Base-by-base conservation (phyloP, 2,797 vertebrate species). In the Hafferia zeledoni region DNA sequence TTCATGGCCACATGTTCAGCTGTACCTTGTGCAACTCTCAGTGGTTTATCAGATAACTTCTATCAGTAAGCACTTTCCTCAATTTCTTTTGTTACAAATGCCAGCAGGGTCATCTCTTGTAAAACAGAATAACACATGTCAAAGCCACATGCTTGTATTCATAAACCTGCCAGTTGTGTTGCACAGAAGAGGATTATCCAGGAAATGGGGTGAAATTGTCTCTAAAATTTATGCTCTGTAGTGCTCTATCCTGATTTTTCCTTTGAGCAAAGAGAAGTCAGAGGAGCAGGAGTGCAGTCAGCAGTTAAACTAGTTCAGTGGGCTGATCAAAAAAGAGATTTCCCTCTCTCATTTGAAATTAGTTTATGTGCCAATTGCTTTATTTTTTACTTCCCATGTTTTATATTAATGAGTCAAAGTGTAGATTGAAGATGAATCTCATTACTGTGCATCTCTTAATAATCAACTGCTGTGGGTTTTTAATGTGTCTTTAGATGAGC, bases 401-500 rank as follows among this genome's bases (percentile, higher is more conserved):
- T 25, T 83, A 6, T 47, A 22, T 57, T 75, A 69, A 37, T 37
- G 13, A 14, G 5, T 68, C 17, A 63, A 78, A 75, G 18, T 70
- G 9, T 3, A 43, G 68, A 16, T 20, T 46, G 19, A 49, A 19
- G 56, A 25, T 50, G n/a, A n/a, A 25, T 68, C 39, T 83, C 23
- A 5, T 50, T 61, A 41, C 23, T 89, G 31, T 67, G 18, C 25
- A 1, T 63, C 37, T 91, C 57, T 52, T 69, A 74, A 55, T 92
- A 89, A 89, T 60, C 72, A 90, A 8, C 30, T 94, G 63, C 75
- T 94, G 17, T 24, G 9, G 39, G 65, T 69, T 95, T 88, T 83
- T 76, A 31, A 30, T 67, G 5, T 95, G 56, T 96, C 33, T 97
- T 96, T 95, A 99, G 99, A 99, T 98, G 99, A 99, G 87, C 96